A percentile compares a stretch with the other conserved stretches of the same genome.
Conservation (phyloP, 2,888 invertebrate species). For the Acrocyrtus sp. region DNA sequence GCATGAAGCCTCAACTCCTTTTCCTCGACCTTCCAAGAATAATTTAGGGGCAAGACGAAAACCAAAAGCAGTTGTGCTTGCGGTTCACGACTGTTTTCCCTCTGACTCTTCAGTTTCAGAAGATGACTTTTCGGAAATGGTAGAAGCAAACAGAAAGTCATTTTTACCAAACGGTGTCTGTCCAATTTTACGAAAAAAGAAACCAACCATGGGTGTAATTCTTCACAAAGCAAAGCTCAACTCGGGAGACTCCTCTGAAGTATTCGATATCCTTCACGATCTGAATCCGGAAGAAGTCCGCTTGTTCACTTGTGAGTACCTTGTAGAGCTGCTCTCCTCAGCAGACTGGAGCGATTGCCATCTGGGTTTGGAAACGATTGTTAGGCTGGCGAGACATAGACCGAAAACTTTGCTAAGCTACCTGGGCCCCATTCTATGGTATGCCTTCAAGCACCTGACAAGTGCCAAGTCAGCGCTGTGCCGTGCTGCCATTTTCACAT, state of each 20-base stretch:
- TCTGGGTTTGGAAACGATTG: conserved; percentile 12
- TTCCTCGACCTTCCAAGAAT: no score
- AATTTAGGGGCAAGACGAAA: not conserved
- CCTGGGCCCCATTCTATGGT: conserved; percentile 31
- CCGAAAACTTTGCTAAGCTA: conserved; percentile 26
- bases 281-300: conserved; percentile 22
- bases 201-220: conserved; percentile 7
- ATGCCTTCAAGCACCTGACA: conserved; percentile 26
- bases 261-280: conserved; percentile 27
- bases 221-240: conserved; percentile 4
- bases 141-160: conserved; percentile 10
- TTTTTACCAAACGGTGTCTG: not conserved
- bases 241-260: conserved; percentile 6
- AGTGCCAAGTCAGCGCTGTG: conserved; percentile 20
- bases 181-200: conserved; percentile 2
- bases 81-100: conserved; percentile 33
- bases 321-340: conserved; percentile 13
- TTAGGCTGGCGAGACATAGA: conserved; percentile 27
- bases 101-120: conserved; percentile 25
- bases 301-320: conserved; percentile 14
- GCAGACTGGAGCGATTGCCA: conserved; percentile 19
- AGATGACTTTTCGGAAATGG: not conserved
- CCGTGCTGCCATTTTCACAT: conserved; percentile 31
- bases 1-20: no score
- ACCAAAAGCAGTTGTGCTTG: conserved; percentile 18